A percentile compares a stretch with the other conserved stretches of the same genome.
These are phyloP conservation scores for Xenopus borealis DNA, from an alignment of 2,113 vertebrate species.

Conservation along the genomic window DNA sequence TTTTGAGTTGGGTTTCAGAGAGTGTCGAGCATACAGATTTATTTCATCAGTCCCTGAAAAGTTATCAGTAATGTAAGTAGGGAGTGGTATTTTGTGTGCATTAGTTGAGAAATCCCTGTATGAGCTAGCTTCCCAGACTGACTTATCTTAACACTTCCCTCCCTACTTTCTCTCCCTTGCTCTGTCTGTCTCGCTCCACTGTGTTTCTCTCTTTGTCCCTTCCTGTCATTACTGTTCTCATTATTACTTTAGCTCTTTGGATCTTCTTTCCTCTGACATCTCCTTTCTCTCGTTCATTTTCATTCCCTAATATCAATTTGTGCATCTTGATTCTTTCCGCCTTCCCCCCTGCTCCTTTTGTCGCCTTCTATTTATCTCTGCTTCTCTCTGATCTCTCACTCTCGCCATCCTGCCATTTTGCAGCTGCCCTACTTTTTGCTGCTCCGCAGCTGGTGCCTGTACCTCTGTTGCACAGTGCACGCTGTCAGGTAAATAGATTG, in stretches of 20 bases:
- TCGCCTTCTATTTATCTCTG: conserved; percentile 30
- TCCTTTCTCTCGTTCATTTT: conserved; percentile 7
- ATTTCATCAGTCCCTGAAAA: too few species aligned
- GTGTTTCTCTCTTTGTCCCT: too few species aligned
- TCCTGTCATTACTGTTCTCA: neutral
- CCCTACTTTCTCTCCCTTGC: too few species aligned
- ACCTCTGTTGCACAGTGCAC: neutral
- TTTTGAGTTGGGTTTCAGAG: too few species aligned
- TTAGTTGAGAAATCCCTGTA: too few species aligned
- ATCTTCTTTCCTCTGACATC: neutral
- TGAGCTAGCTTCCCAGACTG: too few species aligned
- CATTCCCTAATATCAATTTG: conserved; percentile 11
- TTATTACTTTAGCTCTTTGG: neutral
- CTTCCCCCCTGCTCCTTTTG: conserved; percentile 13
- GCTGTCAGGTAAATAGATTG: conserved; percentile 27
- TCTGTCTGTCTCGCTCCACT: too few species aligned
- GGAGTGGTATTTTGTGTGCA: too few species aligned
- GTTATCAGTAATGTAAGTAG: too few species aligned
- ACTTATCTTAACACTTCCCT: too few species aligned
- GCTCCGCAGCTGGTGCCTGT: neutral
- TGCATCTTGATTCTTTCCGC: conserved; percentile 27
- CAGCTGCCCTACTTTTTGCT: neutral
- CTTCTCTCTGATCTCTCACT: conserved; percentile 17
- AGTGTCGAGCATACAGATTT: too few species aligned
- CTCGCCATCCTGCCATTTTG: conserved; percentile 40